A percentile compares a stretch with the other conserved stretches of the same genome.
Conservation (phyloP, 1,140 invertebrate species). For the Camponotus pennsylvanicus region DNA sequence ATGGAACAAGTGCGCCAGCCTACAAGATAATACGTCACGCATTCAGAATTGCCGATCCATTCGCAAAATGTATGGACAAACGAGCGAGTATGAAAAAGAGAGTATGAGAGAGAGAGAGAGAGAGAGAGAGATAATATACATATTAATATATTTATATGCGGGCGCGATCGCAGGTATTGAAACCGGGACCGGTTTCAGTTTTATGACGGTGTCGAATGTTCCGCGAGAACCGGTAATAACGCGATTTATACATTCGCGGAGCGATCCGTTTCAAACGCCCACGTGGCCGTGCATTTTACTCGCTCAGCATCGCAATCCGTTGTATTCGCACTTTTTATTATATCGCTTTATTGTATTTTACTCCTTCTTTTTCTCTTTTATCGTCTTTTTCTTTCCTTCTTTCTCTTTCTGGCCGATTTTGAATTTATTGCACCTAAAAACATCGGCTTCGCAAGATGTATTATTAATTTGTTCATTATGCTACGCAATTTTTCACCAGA, state of each 20-base stretch:
- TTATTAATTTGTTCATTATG: slow-evolving; percentile 46
- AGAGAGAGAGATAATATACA: slow-evolving; percentile 48
- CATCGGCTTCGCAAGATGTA: not conserved
- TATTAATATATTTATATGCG: slow-evolving; percentile 72
- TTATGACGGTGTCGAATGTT: slow-evolving; percentile 65
- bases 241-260: slow-evolving; percentile 41
- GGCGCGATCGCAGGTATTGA: slow-evolving; percentile 27
- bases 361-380: not conserved
- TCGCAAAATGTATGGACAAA: slow-evolving; percentile 35
- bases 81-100: not conserved
- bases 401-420: slow-evolving; percentile 5
- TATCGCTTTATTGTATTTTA: slow-evolving; percentile 41
- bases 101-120: not conserved
- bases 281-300: slow-evolving; percentile 32
- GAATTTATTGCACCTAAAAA: slow-evolving; percentile 26
- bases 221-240: slow-evolving; percentile 31
- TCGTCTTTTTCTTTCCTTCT: not conserved
- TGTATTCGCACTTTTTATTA: slow-evolving; percentile 39
- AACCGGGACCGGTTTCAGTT: slow-evolving; percentile 65
- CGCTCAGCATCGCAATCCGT: slow-evolving; percentile 7
- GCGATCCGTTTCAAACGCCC: slow-evolving; percentile 51
- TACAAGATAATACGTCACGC: slow-evolving; percentile 67
- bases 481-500: slow-evolving; percentile 45
- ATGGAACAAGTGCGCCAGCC: slow-evolving; percentile 70
- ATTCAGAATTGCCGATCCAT: slow-evolving; percentile 59